Conservation (phyloP, 2,113 vertebrate species). For the Cyprinodon variegatus region DNA sequence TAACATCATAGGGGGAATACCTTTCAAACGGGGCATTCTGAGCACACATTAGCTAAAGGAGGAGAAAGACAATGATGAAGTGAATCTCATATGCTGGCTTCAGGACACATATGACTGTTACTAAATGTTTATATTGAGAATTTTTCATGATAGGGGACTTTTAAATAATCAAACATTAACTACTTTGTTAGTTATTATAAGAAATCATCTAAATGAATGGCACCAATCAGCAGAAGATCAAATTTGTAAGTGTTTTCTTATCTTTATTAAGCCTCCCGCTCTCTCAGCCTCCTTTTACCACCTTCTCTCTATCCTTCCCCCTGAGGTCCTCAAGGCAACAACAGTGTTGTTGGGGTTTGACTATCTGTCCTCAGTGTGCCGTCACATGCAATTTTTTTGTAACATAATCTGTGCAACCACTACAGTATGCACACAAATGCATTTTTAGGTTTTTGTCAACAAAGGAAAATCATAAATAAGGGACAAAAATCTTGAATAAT, state of each 20-base stretch:
- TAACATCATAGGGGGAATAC: too few species aligned
- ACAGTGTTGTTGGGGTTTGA: constrained; percentile 51
- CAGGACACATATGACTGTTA: too few species aligned
- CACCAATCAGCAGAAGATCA: constrained; percentile 13
- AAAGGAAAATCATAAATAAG: background rate
- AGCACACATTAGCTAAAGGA: too few species aligned
- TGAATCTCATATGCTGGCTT: too few species aligned
- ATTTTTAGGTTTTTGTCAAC: background rate
- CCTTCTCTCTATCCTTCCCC: background rate
- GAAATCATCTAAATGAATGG: background rate
- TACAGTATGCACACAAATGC: constrained; percentile 2
- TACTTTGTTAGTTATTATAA: background rate
- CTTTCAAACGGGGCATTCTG: too few species aligned
- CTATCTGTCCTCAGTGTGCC: constrained; percentile 37
- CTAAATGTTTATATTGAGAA: too few species aligned
- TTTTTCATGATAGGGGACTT: too few species aligned
- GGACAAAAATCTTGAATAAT: background rate
- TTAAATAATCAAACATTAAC: background rate
- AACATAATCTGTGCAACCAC: constrained; percentile 32
- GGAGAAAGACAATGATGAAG: too few species aligned
- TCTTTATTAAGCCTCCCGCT: constrained; percentile 1
- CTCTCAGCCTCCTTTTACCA: background rate
- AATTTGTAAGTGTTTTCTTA: background rate
- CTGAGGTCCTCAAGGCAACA: constrained; percentile 18
- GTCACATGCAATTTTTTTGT: constrained; percentile 32